Evolutionary conservation across 2,888 invertebrate genomes (phyloP), one percentile per base, ranked within the genome.

Genomic region (Caenorhabditis sp.): DNA sequence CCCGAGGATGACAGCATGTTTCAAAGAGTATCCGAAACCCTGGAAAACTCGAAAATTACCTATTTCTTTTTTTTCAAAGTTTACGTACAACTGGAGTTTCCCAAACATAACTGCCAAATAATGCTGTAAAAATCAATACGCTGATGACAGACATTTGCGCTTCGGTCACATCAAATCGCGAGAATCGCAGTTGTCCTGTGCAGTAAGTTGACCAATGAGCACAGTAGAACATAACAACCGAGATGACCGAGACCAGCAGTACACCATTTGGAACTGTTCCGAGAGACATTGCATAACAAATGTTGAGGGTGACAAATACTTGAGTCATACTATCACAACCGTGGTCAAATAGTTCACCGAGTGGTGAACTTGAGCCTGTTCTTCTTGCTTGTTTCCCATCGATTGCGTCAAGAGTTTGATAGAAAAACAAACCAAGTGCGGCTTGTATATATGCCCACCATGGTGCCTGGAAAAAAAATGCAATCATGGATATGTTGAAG

Each of bases 141-240:
- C 89, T 89, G 81, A 97, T 97, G 82, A 97, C 95, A 60, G 93
- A 92, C 89, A 94, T 93, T 90, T 99, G 99, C 6, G 96, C 97
- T 90, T 99, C 99, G 0, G 97, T 99, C 36, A 99, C 99, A 91
- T 99, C 99, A 82, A 99, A 87, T 59, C 77, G 85, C 36, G 88
- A 88, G 86, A 90, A 90, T 62, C 87, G 82, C 17, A 90, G 83
- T 24, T 88, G 89, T 89, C 92, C 97, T 76, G 97, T 96, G 51
- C 97, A 97, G 89, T 99, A 99, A 0, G 97, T 96, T 89, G 97
- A 97, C 99, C 99, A 99, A 89, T 99, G 99, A 23, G 99, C 97
- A 89, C 94, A 94, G 90, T 99, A 99, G 90, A 97, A 99, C 78
- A 97, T 90, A 37, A 94, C 93, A 91, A 95, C 93, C 31, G 95